Conservation (phyloP, 2,113 vertebrate species). For the Tenebrosternarchus preto region DNA sequence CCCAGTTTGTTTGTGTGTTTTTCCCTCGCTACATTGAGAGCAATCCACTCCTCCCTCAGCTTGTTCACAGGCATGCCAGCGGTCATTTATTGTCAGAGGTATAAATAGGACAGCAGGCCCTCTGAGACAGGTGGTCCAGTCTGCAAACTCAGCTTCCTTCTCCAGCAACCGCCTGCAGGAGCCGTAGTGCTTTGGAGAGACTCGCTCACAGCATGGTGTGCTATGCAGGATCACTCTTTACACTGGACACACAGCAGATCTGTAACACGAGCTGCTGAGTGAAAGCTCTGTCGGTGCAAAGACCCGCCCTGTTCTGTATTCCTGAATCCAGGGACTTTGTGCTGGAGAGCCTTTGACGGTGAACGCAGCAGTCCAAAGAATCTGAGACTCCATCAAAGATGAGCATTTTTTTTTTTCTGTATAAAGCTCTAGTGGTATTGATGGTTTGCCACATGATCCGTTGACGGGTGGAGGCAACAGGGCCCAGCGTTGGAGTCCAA, state of each 20-base stretch:
- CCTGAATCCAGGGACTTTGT: neutral
- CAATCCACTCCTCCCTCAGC: slow-evolving; percentile 41
- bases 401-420: too few relatives aligned
- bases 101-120: slow-evolving; percentile 73
- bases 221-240: neutral
- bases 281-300: neutral
- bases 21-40: slow-evolving; percentile 17
- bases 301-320: too few relatives aligned
- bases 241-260: slow-evolving; percentile 2
- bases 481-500: too few relatives aligned
- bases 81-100: slow-evolving; percentile 68
- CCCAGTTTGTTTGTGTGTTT: neutral
- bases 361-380: too few relatives aligned
- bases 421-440: too few relatives aligned
- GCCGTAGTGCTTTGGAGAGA: slow-evolving; percentile 24
- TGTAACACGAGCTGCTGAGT: neutral
- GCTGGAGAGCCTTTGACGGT: too few relatives aligned
- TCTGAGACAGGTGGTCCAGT: slow-evolving; percentile 71
- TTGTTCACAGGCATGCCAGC: slow-evolving; percentile 45
- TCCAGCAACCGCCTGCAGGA: slow-evolving; percentile 37
- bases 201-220: slow-evolving; percentile 21
- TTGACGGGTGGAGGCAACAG: too few relatives aligned
- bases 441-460: too few relatives aligned
- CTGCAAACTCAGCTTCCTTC: slow-evolving; percentile 62
- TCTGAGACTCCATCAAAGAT: too few relatives aligned